Percentiles rank a stretch among this genome's conserved stretches.
phyloP scores from a whole-genome alignment of 64 coral and sea anemone genomes.

The Actinia tenebrosa region DNA sequence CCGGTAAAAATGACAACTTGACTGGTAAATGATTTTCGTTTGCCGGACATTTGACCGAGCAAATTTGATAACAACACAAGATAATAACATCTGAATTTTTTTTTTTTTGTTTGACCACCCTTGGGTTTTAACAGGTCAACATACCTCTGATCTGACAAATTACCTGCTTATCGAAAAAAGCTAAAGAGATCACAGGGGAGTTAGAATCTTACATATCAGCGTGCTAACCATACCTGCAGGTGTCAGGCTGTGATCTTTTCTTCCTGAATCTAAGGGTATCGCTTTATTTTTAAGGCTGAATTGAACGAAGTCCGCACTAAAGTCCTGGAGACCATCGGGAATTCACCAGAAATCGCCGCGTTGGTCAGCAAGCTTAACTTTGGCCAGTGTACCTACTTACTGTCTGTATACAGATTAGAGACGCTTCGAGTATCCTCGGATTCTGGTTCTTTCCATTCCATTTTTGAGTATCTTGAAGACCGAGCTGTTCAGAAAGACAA shows the following conservation, averaged over 20 bases:
- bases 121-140: too few species aligned
- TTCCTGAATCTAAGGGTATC: not conserved
- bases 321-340: slow-evolving; percentile 70
- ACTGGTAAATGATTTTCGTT: too few species aligned
- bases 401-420: slow-evolving; percentile 90
- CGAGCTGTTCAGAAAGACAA: slow-evolving; percentile 94
- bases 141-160: too few species aligned
- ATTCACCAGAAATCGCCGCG: slow-evolving; percentile 67
- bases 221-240: too few species aligned
- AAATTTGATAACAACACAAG: too few species aligned
- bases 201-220: too few species aligned
- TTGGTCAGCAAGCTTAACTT: slow-evolving; percentile 89
- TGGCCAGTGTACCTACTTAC: slow-evolving; percentile 93
- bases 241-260: not conserved
- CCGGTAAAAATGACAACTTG: too few species aligned
- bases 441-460: slow-evolving; percentile 77
- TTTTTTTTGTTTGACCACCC: too few species aligned
- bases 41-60: too few species aligned
- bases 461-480: slow-evolving; percentile 93
- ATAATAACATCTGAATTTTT: too few species aligned
- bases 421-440: slow-evolving; percentile 83
- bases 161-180: too few species aligned
- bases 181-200: too few species aligned
- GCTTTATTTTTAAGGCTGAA: slow-evolving; percentile 63
- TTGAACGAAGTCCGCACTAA: slow-evolving; percentile 74